These are phyloP conservation scores for Blomia tropicalis DNA, from an alignment of 2,888 invertebrate species.

Conservation along the genomic window DNA sequence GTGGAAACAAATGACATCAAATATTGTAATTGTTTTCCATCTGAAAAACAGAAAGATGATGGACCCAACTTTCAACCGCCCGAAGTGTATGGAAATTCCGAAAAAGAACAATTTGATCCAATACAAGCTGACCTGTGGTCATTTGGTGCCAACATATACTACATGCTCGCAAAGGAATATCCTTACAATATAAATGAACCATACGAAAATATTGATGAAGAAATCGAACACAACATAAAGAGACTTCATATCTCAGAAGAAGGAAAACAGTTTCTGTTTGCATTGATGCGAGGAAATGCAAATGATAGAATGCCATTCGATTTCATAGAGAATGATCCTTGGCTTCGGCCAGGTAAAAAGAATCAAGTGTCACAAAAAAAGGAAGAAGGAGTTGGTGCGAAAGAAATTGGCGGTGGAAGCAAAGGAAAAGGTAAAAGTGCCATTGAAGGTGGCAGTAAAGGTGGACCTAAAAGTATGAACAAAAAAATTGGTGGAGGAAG, in stretches of 20 bases:
- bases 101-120: background rate
- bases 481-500: background rate
- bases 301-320: background rate
- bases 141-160: slow-evolving; percentile 11
- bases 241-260: background rate
- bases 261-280: background rate
- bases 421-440: background rate
- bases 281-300: background rate
- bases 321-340: background rate
- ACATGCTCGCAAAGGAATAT: slow-evolving; percentile 7
- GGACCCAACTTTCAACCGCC: slow-evolving; percentile 18
- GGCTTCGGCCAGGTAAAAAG: background rate
- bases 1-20: slow-evolving; percentile 10
- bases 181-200: slow-evolving; percentile 5
- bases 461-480: background rate
- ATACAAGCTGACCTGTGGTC: slow-evolving; percentile 19
- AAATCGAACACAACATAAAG: background rate
- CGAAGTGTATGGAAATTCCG: slow-evolving; percentile 19
- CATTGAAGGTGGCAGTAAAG: background rate
- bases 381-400: background rate
- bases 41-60: background rate
- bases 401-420: background rate
- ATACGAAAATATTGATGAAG: background rate
- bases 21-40: slow-evolving; percentile 8
- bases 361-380: background rate